Percentiles rank a stretch among this genome's conserved stretches.
phyloP scores from a whole-genome alignment of 1,140 invertebrate genomes.

The Drosophila eugracilis region DNA sequence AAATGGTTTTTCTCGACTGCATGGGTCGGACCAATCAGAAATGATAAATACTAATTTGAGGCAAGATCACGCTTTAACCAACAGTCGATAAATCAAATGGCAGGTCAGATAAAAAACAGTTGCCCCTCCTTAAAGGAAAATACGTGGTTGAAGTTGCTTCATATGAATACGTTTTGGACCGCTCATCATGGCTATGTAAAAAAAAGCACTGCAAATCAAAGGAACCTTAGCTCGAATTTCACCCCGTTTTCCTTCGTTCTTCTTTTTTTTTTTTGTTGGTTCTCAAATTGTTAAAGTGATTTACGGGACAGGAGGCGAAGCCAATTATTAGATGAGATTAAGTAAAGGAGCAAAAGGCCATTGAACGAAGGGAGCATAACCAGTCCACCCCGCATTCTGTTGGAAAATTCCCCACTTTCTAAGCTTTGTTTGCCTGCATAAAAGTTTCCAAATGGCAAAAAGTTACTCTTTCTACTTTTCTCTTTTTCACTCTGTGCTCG shows the following conservation, averaged over 20 bases:
- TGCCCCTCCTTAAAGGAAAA: slow-evolving; percentile 28
- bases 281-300: slow-evolving; percentile 85
- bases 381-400: background rate
- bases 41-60: slow-evolving; percentile 84
- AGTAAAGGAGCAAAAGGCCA: slow-evolving; percentile 73
- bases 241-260: slow-evolving; percentile 72
- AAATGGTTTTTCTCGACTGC: slow-evolving; percentile 8
- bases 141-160: slow-evolving; percentile 18
- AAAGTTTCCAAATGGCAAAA: slow-evolving; percentile 60
- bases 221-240: slow-evolving; percentile 74
- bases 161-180: slow-evolving; percentile 84
- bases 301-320: slow-evolving; percentile 84
- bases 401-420: slow-evolving; percentile 16
- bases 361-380: slow-evolving; percentile 24
- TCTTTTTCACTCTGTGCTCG: slow-evolving; percentile 30
- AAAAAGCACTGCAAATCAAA: slow-evolving; percentile 61
- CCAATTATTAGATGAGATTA: slow-evolving; percentile 84
- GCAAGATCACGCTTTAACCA: slow-evolving; percentile 84
- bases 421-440: slow-evolving; percentile 36
- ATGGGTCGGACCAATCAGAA: slow-evolving; percentile 47
- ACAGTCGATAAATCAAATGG: slow-evolving; percentile 84
- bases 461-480: slow-evolving; percentile 39
- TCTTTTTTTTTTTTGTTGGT: too few species aligned
- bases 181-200: slow-evolving; percentile 84
- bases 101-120: slow-evolving; percentile 77